A percentile compares a stretch with the other conserved stretches of the same genome.
Evolutionary conservation across 1,140 invertebrate genomes (phyloP).

Genomic region (Pseudomyrmex gracilis): DNA sequence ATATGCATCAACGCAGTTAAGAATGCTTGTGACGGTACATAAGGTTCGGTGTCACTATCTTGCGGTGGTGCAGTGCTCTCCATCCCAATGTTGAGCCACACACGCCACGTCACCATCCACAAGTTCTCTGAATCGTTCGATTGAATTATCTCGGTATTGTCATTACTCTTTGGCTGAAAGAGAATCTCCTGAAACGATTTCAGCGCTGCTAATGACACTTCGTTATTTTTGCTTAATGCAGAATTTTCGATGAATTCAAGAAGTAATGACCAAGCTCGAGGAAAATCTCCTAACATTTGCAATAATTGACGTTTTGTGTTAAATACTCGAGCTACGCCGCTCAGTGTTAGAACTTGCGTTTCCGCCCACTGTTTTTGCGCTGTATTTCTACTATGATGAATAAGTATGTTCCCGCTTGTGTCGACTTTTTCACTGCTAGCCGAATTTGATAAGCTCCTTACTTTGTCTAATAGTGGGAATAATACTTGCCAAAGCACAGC

Average conservation of each 20-base stretch:
- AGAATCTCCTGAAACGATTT: constrained; percentile 98
- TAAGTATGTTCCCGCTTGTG: constrained; percentile 96
- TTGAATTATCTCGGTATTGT: constrained; percentile 80
- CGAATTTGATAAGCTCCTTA: constrained; percentile 94
- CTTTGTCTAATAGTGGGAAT: constrained; percentile 98
- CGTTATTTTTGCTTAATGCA: constrained; percentile 95
- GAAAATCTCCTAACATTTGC: constrained; percentile 95
- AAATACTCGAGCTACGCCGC: constrained; percentile 92
- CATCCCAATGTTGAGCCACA: constrained; percentile 94
- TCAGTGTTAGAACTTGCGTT: constrained; percentile 94
- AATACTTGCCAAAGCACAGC: constrained; percentile 95
- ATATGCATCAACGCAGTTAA: constrained; percentile 97
- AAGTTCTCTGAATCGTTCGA: constrained; percentile 87
- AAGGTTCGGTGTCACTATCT: constrained; percentile 88
- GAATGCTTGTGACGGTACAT: constrained; percentile 96
- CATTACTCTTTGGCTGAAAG: constrained; percentile 86
- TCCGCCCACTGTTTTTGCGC: constrained; percentile 99
- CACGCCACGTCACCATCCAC: constrained; percentile 93
- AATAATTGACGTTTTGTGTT: constrained; percentile 95
- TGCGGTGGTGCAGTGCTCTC: constrained; percentile 90
- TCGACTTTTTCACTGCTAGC: constrained; percentile 98
- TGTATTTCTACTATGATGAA: constrained; percentile 99
- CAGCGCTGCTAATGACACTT: constrained; percentile 97
- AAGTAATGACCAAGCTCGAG: constrained; percentile 95
- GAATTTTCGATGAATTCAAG: constrained; percentile 97